Evolutionary conservation across 2,797 vertebrate genomes (phyloP).

Genomic region (Amniataba percoides): DNA sequence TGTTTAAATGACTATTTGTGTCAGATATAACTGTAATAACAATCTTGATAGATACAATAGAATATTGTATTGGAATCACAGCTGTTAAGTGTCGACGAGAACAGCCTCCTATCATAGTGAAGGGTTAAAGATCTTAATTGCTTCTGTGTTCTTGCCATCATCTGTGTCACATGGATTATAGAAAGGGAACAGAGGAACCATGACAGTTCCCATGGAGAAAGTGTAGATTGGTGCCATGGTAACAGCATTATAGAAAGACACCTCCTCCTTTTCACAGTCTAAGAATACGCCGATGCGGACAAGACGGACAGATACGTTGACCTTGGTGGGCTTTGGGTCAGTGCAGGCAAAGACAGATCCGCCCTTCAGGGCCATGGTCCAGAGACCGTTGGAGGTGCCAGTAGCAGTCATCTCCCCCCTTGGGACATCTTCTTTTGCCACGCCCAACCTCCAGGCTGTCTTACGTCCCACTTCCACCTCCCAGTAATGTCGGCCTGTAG

Average conservation of each 20-base stretch:
- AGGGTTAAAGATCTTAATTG: constrained; percentile 80
- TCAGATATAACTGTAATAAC: not conserved
- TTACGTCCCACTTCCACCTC: constrained; percentile 84
- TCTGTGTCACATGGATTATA: constrained; percentile 86
- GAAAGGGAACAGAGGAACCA: constrained; percentile 80
- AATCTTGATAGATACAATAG: not conserved
- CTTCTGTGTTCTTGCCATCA: constrained; percentile 75
- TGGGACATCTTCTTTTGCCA: constrained; percentile 78
- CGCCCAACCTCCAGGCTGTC: constrained; percentile 85
- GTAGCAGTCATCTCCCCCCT: constrained; percentile 81
- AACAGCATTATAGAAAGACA: constrained; percentile 86
- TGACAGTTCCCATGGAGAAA: constrained; percentile 75
- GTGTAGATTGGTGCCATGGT: constrained; percentile 84
- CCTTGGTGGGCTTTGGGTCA: constrained; percentile 78
- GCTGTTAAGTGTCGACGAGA: not conserved
- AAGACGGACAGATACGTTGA: constrained; percentile 69
- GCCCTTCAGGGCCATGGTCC: constrained; percentile 81
- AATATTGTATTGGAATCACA: not conserved
- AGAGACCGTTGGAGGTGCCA: constrained; percentile 78
- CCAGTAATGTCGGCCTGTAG: constrained; percentile 85
- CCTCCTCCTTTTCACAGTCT: constrained; percentile 85
- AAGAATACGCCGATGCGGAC: constrained; percentile 84
- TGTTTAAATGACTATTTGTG: not conserved
- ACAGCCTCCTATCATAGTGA: constrained; percentile 68
- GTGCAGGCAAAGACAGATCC: constrained; percentile 80